Evolutionary conservation across 2,888 invertebrate species (phyloP).

Genomic region (Masnerella sp.): DNA sequence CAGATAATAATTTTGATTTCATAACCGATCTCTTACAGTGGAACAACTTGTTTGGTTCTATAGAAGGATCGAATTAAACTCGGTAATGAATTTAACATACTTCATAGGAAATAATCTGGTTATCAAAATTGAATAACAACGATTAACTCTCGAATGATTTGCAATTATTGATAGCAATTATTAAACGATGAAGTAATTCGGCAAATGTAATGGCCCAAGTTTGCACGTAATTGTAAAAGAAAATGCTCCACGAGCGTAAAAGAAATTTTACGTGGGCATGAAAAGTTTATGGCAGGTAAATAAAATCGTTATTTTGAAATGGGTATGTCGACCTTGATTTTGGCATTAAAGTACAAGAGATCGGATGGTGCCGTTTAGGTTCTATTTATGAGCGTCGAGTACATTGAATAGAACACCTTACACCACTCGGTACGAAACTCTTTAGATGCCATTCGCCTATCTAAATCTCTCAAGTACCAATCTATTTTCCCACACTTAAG

Average conservation of each 20-base stretch:
- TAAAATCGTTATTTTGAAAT: slow-evolving; percentile 36
- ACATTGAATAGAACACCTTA: slow-evolving; percentile 47
- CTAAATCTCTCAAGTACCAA: slow-evolving; percentile 52
- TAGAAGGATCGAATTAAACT: neutral
- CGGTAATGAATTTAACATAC: neutral
- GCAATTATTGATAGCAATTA: too few relatives aligned
- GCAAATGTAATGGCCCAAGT: slow-evolving; percentile 12
- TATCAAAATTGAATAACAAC: neutral
- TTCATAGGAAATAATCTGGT: neutral
- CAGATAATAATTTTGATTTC: too few relatives aligned
- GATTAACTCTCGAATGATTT: neutral
- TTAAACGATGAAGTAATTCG: slow-evolving; percentile 1
- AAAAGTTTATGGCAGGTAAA: slow-evolving; percentile 53
- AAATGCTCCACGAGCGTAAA: slow-evolving; percentile 16
- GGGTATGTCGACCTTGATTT: slow-evolving; percentile 50
- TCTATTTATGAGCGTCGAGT: slow-evolving; percentile 38
- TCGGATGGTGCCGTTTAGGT: slow-evolving; percentile 42
- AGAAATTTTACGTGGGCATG: slow-evolving; percentile 35
- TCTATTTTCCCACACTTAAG: slow-evolving; percentile 53
- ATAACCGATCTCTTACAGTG: neutral
- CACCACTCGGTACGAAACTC: slow-evolving; percentile 41
- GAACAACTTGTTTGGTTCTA: neutral
- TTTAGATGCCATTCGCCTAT: slow-evolving; percentile 49
- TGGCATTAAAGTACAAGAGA: slow-evolving; percentile 30
- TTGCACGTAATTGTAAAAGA: slow-evolving; percentile 33